Base-by-base conservation (phyloP, 2,797 vertebrate species). In the Micrastur ruficollis region DNA sequence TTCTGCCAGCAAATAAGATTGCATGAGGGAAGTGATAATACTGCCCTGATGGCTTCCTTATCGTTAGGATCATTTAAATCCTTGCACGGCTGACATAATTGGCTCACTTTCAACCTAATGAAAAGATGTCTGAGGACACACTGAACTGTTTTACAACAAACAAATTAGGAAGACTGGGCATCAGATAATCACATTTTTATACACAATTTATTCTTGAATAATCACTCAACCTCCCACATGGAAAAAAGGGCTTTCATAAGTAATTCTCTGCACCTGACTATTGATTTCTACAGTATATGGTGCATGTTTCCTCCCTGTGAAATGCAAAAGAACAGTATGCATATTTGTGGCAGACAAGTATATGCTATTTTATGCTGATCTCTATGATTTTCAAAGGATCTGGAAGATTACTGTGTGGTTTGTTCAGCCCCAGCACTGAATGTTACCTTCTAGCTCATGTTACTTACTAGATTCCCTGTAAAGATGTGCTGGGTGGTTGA, bases 401-500 rank as follows among this genome's bases (percentile, higher is more conserved):
- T 84, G 38, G 32, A 75, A 90, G 62, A 75, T 62, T 50, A 61
- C 42, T 68, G 25, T 34, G 40, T 62, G 27, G 66, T 83, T 91
- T 86, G n/a, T 72, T 90, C 59, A 93, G 55, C n/a, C n/a, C 20
- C 71, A 82, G 81, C 80, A 92, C 23, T 3, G 25, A 72, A 66
- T 7, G 12, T n/a, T 62, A 72, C 47, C 27, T 63, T 86, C 61
- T 47, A 65, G 22, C 23, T 81, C 59, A 11, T 5, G 16, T 76
- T 74, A 96, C 97, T 98, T 91, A 98, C 96, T 11, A 98, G 95
- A 83, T 97, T 97, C 63, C 97, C 95, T 66, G 93, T 94, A 65
- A 98, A 94, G 10, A 98, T 75, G 55, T 81, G 40, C 61, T 95
- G 79, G 1, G 68, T 73, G 3, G 96, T 97, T 7, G 95, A 91